Base-by-base conservation (phyloP, 2,113 vertebrate genomes). In the Burhinus bistriatus region DNA sequence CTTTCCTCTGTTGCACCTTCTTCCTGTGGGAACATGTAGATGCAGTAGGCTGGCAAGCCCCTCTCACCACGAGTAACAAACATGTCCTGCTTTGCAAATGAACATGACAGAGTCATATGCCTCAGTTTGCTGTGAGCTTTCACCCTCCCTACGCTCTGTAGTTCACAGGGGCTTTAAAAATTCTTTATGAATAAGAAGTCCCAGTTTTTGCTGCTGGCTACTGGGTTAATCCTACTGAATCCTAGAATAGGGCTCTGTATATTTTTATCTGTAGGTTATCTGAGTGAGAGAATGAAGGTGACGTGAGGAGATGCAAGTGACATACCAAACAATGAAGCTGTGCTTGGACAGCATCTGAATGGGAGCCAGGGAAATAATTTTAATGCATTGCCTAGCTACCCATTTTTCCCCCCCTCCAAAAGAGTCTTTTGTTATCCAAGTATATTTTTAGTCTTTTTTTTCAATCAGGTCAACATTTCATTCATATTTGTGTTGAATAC, bases 331-430 rank as follows among this genome's bases (percentile, higher is more conserved):
- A 97, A 88, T 83, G 91, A 84, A 90, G 59, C 79, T 95, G 84
- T 94, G 95, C 94, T 97, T 97, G 95, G 93, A 93, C 93, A 96
- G 94, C 84, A 80, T 87, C 91, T 95, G 97, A 93, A 89, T 85
- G 87, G 87, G 87, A 91, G 95, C 91, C 93, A 95, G 59, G 47
- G 70, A 92, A 95, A 80, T 88, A 80, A 89, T 92, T 80, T 82
- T 91, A 95, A 96, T 96, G 84, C 71, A 88, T 87, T 94, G 91
- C 91, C 71, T 95, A 70, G 66, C 93, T 91, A 89, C 54, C 88
- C 32, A 27, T 36, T 92, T 80, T n/a, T 55, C 13, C 11, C 5
- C 75, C 73, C 58, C 29, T 89, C 66, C 18, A 70, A 94, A 90
- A 83, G 64, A 68, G 14, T 70, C 82, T 91, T 91, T 94, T 97